Evolutionary conservation across 2,113 vertebrate genomes (phyloP).

Genomic region (Coryphaenoides rupestris): DNA sequence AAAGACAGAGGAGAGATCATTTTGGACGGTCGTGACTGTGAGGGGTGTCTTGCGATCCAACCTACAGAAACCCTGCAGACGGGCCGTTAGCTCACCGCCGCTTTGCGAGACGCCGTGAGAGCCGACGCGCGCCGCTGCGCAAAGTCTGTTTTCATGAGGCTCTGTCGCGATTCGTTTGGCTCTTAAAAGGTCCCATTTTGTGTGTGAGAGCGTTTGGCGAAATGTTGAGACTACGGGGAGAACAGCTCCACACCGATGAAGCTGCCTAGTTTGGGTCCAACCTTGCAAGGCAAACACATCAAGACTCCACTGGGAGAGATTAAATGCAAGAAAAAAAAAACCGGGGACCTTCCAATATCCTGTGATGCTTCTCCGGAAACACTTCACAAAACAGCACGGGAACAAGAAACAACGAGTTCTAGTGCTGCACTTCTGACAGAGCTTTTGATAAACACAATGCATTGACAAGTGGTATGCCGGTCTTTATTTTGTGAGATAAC

Average conservation of each 20-base stretch:
- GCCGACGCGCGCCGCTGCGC: conserved; percentile 26
- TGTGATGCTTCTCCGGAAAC: too few relatives aligned
- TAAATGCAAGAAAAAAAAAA: too few relatives aligned
- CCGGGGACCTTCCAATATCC: too few relatives aligned
- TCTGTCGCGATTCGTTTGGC: not conserved
- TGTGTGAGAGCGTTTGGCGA: not conserved
- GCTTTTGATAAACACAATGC: too few relatives aligned
- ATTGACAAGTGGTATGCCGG: too few relatives aligned
- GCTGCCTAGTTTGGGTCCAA: not conserved
- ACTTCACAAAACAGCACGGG: too few relatives aligned
- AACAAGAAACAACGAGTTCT: too few relatives aligned
- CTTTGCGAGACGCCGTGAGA: conserved; percentile 8
- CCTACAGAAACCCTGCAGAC: conserved; percentile 17
- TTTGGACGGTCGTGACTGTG: not conserved
- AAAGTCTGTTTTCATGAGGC: conserved; percentile 23
- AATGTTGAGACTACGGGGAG: not conserved
- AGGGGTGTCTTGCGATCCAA: conserved; percentile 19
- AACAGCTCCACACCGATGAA: not conserved
- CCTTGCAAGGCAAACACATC: not conserved
- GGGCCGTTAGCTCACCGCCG: conserved; percentile 1
- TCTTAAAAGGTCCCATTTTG: not conserved
- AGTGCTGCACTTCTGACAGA: too few relatives aligned
- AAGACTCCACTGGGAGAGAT: not conserved
- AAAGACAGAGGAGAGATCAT: too few relatives aligned
- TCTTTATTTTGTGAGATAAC: too few relatives aligned